Percentiles rank a stretch among this genome's conserved stretches.
phyloP scores from a whole-genome alignment of 2,113 vertebrate species.

The Leucopternis melanops region DNA sequence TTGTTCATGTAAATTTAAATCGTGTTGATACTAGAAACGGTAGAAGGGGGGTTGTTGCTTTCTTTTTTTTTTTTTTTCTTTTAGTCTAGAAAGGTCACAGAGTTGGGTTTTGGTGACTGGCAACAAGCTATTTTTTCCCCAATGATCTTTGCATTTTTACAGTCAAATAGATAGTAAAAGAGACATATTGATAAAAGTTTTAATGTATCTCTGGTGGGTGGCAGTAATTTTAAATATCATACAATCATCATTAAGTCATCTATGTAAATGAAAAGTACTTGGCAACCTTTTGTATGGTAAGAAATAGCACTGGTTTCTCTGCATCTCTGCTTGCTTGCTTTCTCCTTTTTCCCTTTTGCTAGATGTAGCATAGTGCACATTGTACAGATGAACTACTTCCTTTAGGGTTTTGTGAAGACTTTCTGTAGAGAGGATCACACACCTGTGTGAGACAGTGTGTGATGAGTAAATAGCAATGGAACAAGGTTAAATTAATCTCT shows the following conservation, averaged over 20 bases:
- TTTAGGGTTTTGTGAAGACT: neutral
- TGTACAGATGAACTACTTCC: neutral
- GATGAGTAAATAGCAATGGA: neutral
- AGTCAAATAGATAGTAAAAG: constrained; percentile 21
- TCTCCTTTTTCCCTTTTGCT: neutral
- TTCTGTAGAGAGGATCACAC: neutral
- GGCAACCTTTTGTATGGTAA: neutral
- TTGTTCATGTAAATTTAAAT: constrained; percentile 80
- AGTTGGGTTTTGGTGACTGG: neutral
- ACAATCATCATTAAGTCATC: constrained; percentile 50
- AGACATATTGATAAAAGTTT: constrained; percentile 32
- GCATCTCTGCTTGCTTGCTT: neutral
- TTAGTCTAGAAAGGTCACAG: constrained; percentile 27
- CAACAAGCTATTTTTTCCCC: neutral
- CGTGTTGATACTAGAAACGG: constrained; percentile 56
- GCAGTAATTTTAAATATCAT: constrained; percentile 51
- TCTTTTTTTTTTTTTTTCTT: neutral
- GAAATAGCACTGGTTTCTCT: constrained; percentile 2
- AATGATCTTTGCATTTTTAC: neutral
- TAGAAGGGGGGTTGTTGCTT: neutral
- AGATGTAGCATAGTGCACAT: neutral
- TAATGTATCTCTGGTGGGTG: constrained; percentile 35
- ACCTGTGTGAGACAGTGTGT: neutral
- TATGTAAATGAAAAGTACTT: constrained; percentile 56
- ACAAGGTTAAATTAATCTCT: neutral